Percentiles rank a stretch among this genome's conserved stretches.
Evolutionary conservation across 1,140 invertebrate genomes (phyloP).

Genomic region (Magallana angulata): DNA sequence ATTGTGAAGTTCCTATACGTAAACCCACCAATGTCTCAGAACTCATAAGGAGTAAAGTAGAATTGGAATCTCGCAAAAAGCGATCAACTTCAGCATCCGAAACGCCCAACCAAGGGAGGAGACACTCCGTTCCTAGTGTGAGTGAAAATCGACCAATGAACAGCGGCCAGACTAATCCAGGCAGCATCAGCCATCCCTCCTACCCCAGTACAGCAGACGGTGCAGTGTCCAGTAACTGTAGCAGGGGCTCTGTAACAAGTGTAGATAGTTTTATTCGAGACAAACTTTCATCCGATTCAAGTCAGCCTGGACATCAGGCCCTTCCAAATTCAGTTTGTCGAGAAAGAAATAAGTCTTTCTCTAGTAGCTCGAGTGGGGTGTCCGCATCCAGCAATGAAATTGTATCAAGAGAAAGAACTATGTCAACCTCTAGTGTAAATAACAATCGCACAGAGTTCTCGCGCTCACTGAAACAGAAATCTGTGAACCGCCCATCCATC

Average conservation of each 20-base stretch:
- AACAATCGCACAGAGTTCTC: background rate
- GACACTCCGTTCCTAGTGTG: background rate
- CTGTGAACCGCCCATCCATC: constrained; percentile 3
- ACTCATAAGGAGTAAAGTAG: constrained; percentile 12
- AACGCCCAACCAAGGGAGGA: background rate
- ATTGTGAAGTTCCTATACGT: background rate
- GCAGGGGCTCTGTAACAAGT: background rate
- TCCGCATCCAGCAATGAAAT: background rate
- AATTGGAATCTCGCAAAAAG: background rate
- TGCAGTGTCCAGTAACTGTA: background rate
- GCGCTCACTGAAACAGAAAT: constrained; percentile 7
- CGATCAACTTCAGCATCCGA: background rate
- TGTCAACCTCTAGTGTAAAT: background rate
- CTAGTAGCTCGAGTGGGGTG: background rate
- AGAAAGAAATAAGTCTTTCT: background rate
- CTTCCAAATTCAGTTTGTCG: background rate
- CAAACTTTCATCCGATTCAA: background rate
- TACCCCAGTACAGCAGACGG: background rate
- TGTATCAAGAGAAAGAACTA: background rate
- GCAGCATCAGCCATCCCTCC: background rate
- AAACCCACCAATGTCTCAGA: constrained; percentile 21
- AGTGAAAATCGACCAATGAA: background rate
- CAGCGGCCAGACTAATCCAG: background rate
- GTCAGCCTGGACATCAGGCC: background rate
- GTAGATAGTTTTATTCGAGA: background rate